phyloP scores from a whole-genome alignment of 1,140 invertebrate species.

The Belonocnema kinseyi region DNA sequence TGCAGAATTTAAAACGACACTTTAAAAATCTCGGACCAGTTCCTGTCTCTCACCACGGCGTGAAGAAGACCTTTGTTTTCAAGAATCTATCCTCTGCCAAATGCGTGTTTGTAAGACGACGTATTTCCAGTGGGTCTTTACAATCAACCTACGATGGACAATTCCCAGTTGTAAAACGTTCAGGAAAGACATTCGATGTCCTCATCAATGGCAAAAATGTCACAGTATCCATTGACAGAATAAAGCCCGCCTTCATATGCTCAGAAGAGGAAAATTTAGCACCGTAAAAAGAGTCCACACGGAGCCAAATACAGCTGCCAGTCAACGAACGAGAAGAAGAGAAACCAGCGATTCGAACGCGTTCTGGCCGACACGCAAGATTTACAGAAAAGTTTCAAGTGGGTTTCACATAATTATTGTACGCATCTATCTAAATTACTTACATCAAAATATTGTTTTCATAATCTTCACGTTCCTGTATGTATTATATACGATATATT shows the following conservation, averaged over 20 bases:
- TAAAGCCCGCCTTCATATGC: slow-evolving; percentile 62
- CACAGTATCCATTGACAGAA: slow-evolving; percentile 63
- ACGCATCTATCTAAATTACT: neutral
- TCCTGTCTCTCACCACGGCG: slow-evolving; percentile 17
- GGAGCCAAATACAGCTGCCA: neutral
- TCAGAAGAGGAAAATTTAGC: neutral
- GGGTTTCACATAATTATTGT: slow-evolving; percentile 21
- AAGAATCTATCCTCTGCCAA: neutral
- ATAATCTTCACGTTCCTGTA: no score
- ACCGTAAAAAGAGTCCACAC: neutral
- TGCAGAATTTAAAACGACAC: neutral
- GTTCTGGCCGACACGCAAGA: slow-evolving; percentile 32
- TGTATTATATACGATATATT: no score
- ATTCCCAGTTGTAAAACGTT: slow-evolving; percentile 57
- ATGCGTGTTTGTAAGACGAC: slow-evolving; percentile 52
- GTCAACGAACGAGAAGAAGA: neutral
- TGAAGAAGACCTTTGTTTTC: slow-evolving; percentile 40
- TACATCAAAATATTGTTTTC: no score
- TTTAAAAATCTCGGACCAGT: slow-evolving; percentile 9
- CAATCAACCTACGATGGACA: slow-evolving; percentile 38
- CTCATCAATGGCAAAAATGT: slow-evolving; percentile 44
- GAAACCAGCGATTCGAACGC: neutral
- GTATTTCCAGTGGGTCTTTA: slow-evolving; percentile 35
- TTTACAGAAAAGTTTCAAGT: slow-evolving; percentile 37
- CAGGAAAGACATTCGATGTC: slow-evolving; percentile 45